Conservation (phyloP, 2,888 invertebrate species). For the Ptycholaimellus sp. region DNA sequence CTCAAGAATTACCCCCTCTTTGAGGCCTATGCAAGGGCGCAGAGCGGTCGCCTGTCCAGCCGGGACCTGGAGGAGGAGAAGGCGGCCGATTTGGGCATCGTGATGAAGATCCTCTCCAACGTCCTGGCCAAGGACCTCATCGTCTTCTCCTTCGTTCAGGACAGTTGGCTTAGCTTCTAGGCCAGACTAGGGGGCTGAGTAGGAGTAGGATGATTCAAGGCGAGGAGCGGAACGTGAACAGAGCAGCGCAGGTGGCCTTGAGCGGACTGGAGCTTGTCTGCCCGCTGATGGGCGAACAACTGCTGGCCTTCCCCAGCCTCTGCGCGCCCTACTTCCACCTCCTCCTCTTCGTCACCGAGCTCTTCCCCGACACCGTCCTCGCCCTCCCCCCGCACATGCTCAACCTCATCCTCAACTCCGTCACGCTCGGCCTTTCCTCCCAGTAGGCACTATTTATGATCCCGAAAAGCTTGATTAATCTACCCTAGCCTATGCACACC, state of each 20-base stretch:
- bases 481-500: too few species aligned
- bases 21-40: too few species aligned
- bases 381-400: conserved; percentile 23
- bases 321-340: conserved; percentile 34
- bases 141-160: conserved; percentile 8
- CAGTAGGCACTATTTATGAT: conserved; percentile 20
- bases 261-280: conserved; percentile 45
- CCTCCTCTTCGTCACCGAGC: conserved; percentile 41
- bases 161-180: too few species aligned
- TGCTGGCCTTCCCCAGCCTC: conserved; percentile 34
- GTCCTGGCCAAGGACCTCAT: conserved; percentile 36
- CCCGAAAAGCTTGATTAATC: too few species aligned
- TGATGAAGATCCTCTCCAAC: conserved; percentile 49
- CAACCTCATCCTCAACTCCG: conserved; percentile 23
- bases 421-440: conserved; percentile 22
- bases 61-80: conserved; percentile 38
- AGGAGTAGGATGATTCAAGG: conserved; percentile 1
- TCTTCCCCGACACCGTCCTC: conserved; percentile 40
- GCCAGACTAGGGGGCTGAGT: too few species aligned
- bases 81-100: conserved; percentile 47
- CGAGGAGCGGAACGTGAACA: conserved; percentile 2
- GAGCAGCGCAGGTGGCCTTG: conserved; percentile 38
- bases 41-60: too few species aligned
- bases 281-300: conserved; percentile 45
- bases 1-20: conserved; percentile 13